phyloP scores from a whole-genome alignment of 2,113 vertebrate species.

The Dunckerocampus dactyliophorus region DNA sequence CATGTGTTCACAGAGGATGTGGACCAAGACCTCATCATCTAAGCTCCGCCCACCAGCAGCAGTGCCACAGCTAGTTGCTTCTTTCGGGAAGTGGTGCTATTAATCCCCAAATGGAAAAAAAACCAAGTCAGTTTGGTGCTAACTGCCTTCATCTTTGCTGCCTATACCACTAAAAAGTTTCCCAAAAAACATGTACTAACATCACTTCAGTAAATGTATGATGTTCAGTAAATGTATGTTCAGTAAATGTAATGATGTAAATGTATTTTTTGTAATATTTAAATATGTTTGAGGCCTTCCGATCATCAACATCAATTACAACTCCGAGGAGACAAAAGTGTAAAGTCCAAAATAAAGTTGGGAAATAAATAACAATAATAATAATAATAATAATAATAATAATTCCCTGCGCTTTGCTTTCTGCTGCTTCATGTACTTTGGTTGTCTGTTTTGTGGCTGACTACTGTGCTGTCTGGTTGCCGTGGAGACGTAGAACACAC shows the following conservation, averaged over 20 bases:
- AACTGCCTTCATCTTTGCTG: constrained; percentile 67
- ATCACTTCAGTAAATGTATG: constrained; percentile 44
- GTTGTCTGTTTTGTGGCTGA: too few species aligned
- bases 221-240: too few species aligned
- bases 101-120: constrained; percentile 80
- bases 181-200: constrained; percentile 60
- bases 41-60: constrained; percentile 50
- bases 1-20: constrained; percentile 86
- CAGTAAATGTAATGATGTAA: constrained; percentile 59
- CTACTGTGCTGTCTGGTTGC: neutral
- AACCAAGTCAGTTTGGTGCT: constrained; percentile 82
- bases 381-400: too few species aligned
- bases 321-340: constrained; percentile 57
- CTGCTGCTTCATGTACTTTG: neutral
- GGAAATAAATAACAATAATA: constrained; percentile 67
- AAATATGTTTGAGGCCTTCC: constrained; percentile 60
- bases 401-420: neutral
- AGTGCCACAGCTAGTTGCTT: constrained; percentile 48
- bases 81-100: constrained; percentile 79
- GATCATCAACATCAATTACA: constrained; percentile 56
- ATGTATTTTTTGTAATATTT: constrained; percentile 45
- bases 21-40: constrained; percentile 93
- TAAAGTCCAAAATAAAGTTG: constrained; percentile 76
- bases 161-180: constrained; percentile 75
- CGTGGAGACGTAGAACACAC: neutral